A percentile compares a stretch with the other conserved stretches of the same genome.
These are phyloP conservation scores for Kradibia gibbosae DNA, from an alignment of 1,140 invertebrate species.

Conservation along the genomic window DNA sequence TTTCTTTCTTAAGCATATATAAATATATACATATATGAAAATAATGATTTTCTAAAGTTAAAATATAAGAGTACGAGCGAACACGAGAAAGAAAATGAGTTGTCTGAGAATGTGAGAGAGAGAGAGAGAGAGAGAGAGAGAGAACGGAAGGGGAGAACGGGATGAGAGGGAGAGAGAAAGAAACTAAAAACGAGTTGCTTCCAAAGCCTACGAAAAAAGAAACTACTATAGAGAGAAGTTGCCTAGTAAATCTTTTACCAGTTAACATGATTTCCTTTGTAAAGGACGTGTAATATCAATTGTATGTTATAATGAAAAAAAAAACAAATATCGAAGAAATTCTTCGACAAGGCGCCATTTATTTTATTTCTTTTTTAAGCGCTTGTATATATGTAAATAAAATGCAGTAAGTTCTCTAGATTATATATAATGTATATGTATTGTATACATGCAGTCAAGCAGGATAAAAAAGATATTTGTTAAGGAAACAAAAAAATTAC, in stretches of 20 bases:
- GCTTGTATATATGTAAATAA: slow-evolving; percentile 72
- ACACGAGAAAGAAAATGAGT: neutral
- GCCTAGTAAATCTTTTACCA: slow-evolving; percentile 43
- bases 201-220: slow-evolving; percentile 45
- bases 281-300: slow-evolving; percentile 43
- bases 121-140: neutral
- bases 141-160: neutral
- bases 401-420: slow-evolving; percentile 64
- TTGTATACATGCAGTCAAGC: slow-evolving; percentile 67
- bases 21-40: slow-evolving; percentile 39
- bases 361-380: slow-evolving; percentile 50
- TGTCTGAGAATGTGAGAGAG: neutral
- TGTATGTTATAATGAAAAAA: slow-evolving; percentile 27
- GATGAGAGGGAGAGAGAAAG: neutral
- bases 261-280: slow-evolving; percentile 36
- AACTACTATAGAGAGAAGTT: slow-evolving; percentile 36
- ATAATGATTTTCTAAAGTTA: slow-evolving; percentile 46
- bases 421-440: slow-evolving; percentile 65
- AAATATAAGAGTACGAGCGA: slow-evolving; percentile 29
- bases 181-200: slow-evolving; percentile 44
- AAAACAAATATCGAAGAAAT: slow-evolving; percentile 42
- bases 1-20: slow-evolving; percentile 36
- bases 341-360: slow-evolving; percentile 47
- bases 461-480: slow-evolving; percentile 58
- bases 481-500: slow-evolving; percentile 60